Percentiles rank a stretch among this genome's conserved stretches.
Conservation (phyloP, 2,113 vertebrate genomes). For the Rhagologus leucostigma region DNA sequence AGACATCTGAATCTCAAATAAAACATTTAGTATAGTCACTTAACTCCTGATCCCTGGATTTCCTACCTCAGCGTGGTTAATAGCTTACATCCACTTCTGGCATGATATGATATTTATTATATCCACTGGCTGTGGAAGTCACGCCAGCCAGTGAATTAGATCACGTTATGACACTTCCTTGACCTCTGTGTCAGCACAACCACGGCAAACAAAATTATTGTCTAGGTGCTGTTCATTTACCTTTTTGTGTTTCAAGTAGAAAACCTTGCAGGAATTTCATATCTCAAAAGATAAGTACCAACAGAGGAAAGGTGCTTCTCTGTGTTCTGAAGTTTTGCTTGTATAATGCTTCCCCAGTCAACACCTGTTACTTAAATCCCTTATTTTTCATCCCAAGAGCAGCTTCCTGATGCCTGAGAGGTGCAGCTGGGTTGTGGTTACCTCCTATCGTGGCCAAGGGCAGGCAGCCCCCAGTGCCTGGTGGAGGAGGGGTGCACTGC, state of each 20-base stretch:
- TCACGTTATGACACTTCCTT: background rate
- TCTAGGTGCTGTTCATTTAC: background rate
- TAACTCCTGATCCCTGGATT: background rate
- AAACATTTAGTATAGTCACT: background rate
- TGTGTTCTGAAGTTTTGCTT: background rate
- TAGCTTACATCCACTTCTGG: background rate
- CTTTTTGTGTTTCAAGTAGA: background rate
- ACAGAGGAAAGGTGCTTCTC: background rate
- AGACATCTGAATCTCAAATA: background rate
- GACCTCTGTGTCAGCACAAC: background rate
- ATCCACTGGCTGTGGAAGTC: background rate
- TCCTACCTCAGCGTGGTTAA: background rate
- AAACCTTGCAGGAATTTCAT: background rate
- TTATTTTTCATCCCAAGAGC: background rate
- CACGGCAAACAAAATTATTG: background rate
- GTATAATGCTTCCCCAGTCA: background rate
- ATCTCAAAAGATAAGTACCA: background rate
- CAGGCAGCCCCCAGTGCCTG: background rate
- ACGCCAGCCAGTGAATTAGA: background rate
- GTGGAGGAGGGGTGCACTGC: background rate
- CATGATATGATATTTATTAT: background rate
- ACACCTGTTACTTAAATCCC: background rate
- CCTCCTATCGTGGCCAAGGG: rapidly evolving
- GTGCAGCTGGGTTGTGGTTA: background rate
- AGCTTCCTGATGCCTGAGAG: background rate